Base-by-base conservation (phyloP, 1,140 invertebrate genomes). In the Eubasilissa regina region DNA sequence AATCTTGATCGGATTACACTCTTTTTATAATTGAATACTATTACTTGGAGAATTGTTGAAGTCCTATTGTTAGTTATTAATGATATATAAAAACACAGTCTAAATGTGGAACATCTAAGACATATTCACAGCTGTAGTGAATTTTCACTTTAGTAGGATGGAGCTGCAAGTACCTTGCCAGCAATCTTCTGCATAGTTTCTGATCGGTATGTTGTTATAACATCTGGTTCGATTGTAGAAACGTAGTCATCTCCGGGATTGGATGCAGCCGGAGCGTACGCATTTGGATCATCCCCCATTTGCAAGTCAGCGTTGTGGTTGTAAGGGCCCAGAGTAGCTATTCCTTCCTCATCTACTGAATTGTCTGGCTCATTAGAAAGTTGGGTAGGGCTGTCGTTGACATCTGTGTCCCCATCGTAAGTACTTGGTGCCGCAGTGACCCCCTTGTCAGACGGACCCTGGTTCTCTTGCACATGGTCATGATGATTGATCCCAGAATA, bases 171-270 rank as follows among this genome's bases (percentile, higher is more conserved):
- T 86, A 89, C 88, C 62, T 83, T 81, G 66, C 79, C 88, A 86
- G 85, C 87, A 87, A 85, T 88, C 86, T 81, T 81, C 72, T 81
- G 73, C 70, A 84, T 70, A 10, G 78, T 76, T 74, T 82, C 83
- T 53, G 78, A 83, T 80, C 83, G 80, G 77, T 84, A 83, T 56
- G 83, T 84, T 25, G 85, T 90, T 79, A 88, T 89, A 79, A 87
- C 88, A 81, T 90, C 90, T 84, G 90, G 90, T 86, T 90, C 89
- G 86, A 89, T 89, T 77, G 90, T 90, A 68, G 90, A 90, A n/a
- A 88, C 86, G 51, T 87, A 86, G 48, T 88, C 88, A 35, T 89
- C 89, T 45, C 86, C 86, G 43, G 82, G 78, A 70, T 75, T 80
- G 73, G 75, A 78, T 62, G 79, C 83, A 47, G 84, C 83, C 64